Conservation (phyloP, 2,888 invertebrate species). For the Frankliniella fusca region DNA sequence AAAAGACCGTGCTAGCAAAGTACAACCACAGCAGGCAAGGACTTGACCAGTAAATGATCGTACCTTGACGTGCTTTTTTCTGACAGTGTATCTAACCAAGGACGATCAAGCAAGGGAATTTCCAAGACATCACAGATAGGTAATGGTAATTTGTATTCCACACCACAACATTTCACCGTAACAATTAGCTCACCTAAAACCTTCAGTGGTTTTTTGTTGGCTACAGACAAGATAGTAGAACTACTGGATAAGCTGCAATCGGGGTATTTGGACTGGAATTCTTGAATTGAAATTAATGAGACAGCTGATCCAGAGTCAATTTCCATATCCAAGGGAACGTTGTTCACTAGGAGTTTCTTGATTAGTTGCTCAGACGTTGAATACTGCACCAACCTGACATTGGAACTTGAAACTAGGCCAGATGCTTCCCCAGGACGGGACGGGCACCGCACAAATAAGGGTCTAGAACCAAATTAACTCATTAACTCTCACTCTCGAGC, state of each 20-base stretch:
- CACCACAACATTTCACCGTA: not conserved
- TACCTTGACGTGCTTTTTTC: too few species aligned
- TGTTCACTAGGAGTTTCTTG: not conserved
- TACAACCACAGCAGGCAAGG: too few species aligned
- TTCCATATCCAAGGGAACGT: not conserved
- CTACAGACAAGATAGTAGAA: not conserved
- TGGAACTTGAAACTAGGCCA: too few species aligned
- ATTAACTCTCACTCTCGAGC: too few species aligned
- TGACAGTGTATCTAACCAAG: too few species aligned
- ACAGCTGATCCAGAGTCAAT: not conserved
- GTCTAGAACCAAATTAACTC: too few species aligned
- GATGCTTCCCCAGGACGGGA: too few species aligned
- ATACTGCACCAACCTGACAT: not conserved
- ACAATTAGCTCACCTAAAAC: not conserved
- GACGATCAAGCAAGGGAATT: too few species aligned
- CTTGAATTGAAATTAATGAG: not conserved
- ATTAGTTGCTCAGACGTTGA: not conserved
- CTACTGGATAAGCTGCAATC: not conserved
- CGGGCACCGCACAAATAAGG: too few species aligned
- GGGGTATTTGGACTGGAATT: not conserved
- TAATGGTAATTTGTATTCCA: not conserved
- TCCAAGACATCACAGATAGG: too few species aligned
- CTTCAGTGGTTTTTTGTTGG: not conserved
- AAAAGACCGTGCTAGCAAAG: too few species aligned
- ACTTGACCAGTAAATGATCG: too few species aligned